Base-by-base conservation (phyloP, 1,140 invertebrate genomes). In the Panulirus ornatus region DNA sequence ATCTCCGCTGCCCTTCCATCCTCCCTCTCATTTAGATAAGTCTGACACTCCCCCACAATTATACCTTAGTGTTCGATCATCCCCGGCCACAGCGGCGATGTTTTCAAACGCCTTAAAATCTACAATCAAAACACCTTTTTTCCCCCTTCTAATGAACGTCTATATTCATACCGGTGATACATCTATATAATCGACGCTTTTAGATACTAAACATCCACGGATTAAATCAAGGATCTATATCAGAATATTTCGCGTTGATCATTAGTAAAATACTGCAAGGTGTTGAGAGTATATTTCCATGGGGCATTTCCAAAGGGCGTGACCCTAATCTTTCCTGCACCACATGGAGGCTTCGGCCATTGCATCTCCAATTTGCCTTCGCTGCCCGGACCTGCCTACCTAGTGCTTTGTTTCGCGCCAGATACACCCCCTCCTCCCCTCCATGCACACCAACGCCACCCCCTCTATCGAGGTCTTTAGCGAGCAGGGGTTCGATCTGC, bases 311-410 rank as follows among this genome's bases (percentile, higher is more conserved):
- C 54, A 54, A 30, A 63, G 47, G 84, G 42, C 70, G 71, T 58
- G 84, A 86, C 84, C 84, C 84, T 76, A 54, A 75, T 75, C 1
- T 54, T 34, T 47, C n/a, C 42, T 5, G 70, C 84, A 44, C 70
- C 42, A 44, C 38, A 44, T 73, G 83, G 84, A 86, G 84, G 30
- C 70, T 73, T 30, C 70, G 36, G 36, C 70, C 51, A 40, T 58
- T 86, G 70, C 44, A 38, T 86, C 71, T 76, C 84, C 84, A 86
- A 86, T 86, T 86, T 86, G 84, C 84, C 84, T 73, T 47, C 22
- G 16, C 83, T 36, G 40, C 38, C 30, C 42, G 27, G 44, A 22
- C 27, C 51, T 30, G 30, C 47, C 76, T 40, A 0, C n/a, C 36
- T 66, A 22, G 2, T 58, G 27, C 58, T 66, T 66, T 66, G 58